These are phyloP conservation scores for Holotrichia oblita DNA, from an alignment of 1,140 invertebrate genomes.

Conservation along the genomic window DNA sequence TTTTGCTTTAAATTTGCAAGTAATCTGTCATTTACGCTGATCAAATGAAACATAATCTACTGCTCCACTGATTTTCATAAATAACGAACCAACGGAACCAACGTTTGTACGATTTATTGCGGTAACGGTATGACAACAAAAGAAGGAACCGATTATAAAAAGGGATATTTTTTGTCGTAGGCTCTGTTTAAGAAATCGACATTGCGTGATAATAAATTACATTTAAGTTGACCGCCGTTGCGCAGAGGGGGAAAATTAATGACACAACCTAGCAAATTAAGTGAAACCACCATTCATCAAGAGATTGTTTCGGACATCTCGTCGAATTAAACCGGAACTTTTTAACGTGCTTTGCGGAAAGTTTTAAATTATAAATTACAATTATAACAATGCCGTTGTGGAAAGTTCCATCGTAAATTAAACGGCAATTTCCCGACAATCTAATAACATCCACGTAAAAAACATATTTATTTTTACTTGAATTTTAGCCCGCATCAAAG, in stretches of 20 bases:
- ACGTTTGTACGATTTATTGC: no score
- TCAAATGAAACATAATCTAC: no score
- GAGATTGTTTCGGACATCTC: constrained; percentile 29
- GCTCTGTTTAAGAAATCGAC: constrained; percentile 1
- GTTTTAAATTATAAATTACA: constrained; percentile 17
- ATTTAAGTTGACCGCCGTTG: constrained; percentile 14
- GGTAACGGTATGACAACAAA: no score
- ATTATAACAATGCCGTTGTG: constrained; percentile 1
- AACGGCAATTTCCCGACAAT: not conserved
- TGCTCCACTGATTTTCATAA: no score
- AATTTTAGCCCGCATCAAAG: not conserved
- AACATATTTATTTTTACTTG: not conserved
- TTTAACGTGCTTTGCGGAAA: not conserved
- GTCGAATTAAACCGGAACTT: constrained; percentile 31
- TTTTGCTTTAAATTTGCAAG: no score
- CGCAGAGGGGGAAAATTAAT: constrained; percentile 19
- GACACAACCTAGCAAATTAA: constrained; percentile 26
- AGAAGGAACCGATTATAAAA: not conserved
- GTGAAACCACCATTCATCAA: constrained; percentile 29
- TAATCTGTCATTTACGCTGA: no score
- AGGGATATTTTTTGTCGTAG: not conserved
- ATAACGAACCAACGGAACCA: no score
- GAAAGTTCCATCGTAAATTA: constrained; percentile 22
- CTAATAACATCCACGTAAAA: not conserved
- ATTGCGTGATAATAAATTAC: constrained; percentile 30